These are phyloP conservation scores for Momotus momota DNA, from an alignment of 2,797 vertebrate genomes.

Conservation along the genomic window DNA sequence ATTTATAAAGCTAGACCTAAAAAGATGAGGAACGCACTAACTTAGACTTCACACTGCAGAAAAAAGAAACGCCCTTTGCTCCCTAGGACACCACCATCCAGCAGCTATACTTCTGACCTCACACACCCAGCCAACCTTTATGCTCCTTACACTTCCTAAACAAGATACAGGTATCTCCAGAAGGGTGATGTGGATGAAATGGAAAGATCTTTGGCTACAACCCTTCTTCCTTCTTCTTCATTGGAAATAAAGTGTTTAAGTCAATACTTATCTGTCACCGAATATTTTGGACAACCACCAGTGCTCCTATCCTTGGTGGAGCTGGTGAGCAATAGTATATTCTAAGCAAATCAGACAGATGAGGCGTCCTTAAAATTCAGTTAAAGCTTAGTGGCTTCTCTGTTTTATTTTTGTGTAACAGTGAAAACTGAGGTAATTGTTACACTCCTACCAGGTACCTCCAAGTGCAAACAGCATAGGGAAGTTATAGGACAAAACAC, in stretches of 20 bases:
- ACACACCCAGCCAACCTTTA: neutral
- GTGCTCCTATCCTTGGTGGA: neutral
- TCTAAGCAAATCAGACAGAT: neutral
- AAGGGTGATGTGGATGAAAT: neutral
- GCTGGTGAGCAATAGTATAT: neutral
- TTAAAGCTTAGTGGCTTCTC: neutral
- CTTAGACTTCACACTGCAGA: neutral
- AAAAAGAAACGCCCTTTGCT: neutral
- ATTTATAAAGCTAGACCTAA: neutral
- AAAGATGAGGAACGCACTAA: neutral
- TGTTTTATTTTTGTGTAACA: neutral
- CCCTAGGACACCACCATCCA: neutral
- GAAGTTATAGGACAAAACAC: neutral
- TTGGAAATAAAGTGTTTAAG: neutral
- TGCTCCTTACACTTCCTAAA: neutral
- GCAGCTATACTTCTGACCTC: neutral
- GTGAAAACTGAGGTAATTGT: neutral
- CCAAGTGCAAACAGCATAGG: neutral
- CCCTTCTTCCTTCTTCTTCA: neutral
- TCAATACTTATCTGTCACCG: neutral
- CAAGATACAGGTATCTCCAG: neutral
- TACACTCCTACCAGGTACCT: neutral
- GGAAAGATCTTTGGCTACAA: neutral
- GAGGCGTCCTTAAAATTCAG: neutral
- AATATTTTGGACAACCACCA: neutral